A percentile compares a stretch with the other conserved stretches of the same genome.
Evolutionary conservation across 2,888 invertebrate species (phyloP).

Genomic region (Ochropleura leucogaster): DNA sequence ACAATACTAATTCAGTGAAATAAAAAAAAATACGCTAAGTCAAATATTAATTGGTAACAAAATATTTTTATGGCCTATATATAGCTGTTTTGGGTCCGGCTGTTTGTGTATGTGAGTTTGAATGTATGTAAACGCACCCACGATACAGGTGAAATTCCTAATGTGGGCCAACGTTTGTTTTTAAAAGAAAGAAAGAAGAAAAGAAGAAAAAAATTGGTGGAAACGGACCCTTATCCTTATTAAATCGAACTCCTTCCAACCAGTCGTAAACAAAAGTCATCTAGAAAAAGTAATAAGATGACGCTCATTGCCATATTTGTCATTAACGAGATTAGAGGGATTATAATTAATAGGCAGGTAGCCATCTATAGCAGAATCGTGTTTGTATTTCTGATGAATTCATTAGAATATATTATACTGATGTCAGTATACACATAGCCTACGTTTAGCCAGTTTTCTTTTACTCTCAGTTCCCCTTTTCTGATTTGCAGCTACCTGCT

Average conservation of each 20-base stretch:
- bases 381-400: constrained; percentile 72
- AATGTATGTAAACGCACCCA: no score
- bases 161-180: no score
- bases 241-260: constrained; percentile 15
- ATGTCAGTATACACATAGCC: constrained; percentile 28
- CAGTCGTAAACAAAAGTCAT: not conserved
- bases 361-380: constrained; percentile 38
- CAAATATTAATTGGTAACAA: no score
- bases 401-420: constrained; percentile 71
- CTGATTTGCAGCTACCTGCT: no score
- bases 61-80: no score
- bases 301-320: constrained; percentile 19
- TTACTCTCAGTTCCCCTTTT: not conserved
- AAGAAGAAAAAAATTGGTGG: not conserved
- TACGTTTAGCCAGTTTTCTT: constrained; percentile 45
- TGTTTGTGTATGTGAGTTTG: no score
- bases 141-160: no score
- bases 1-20: not conserved
- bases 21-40: not conserved
- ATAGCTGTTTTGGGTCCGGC: no score
- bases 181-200: no score
- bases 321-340: constrained; percentile 16
- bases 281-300: constrained; percentile 1
- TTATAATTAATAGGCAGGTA: constrained; percentile 33
- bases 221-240: not conserved